A percentile compares a stretch with the other conserved stretches of the same genome.
phyloP scores from a whole-genome alignment of 2,113 vertebrate genomes.

The Sterna hirundo region DNA sequence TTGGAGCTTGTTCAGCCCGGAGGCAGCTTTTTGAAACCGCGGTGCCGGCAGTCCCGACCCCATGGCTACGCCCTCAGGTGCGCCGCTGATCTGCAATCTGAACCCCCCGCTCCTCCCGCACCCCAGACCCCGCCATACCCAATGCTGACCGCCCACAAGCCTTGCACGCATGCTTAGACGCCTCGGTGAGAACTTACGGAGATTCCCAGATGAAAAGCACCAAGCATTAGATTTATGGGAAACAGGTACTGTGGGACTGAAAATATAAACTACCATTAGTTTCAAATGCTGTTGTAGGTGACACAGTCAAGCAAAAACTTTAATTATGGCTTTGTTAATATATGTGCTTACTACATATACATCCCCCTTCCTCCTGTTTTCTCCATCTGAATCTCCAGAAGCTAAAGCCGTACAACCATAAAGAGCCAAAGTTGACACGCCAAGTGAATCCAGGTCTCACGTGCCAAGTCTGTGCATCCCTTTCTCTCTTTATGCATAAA shows the following conservation, averaged over 20 bases:
- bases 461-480: not conserved
- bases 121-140: fast-evolving
- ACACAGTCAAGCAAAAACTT: not conserved
- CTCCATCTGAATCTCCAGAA: not conserved
- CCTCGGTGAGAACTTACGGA: not conserved
- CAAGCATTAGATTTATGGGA: too few relatives aligned
- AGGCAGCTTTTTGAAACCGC: not conserved
- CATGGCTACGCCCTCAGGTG: fast-evolving
- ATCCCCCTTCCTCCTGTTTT: not conserved
- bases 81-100: not conserved
- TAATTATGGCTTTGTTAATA: not conserved
- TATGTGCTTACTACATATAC: not conserved
- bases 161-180: too few relatives aligned
- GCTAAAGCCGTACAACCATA: not conserved
- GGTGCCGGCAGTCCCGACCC: too few relatives aligned
- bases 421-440: not conserved
- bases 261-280: too few relatives aligned
- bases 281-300: not conserved
- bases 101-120: fast-evolving
- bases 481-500: not conserved
- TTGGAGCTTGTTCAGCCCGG: not conserved
- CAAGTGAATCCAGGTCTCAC: not conserved
- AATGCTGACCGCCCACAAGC: not conserved
- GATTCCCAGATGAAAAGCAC: not conserved
- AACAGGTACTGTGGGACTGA: not conserved